Conservation (phyloP, 1,140 invertebrate genomes). For the Caenorhabditis briggsae region DNA sequence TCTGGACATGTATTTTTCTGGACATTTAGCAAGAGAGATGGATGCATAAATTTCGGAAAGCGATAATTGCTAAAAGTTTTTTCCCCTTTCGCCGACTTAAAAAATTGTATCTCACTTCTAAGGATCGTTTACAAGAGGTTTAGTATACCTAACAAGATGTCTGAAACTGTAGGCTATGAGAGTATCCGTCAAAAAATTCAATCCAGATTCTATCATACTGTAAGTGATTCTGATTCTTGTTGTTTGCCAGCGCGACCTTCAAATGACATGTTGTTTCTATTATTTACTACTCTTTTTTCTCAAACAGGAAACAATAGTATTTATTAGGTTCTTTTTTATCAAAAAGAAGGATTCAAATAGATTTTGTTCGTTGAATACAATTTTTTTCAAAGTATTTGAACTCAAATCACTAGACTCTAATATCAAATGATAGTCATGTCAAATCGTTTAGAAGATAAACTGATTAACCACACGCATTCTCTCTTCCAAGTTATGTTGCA, state of each 20-base stretch:
- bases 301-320: background rate
- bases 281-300: background rate
- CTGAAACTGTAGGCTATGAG: background rate
- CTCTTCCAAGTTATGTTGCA: background rate
- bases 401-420: background rate
- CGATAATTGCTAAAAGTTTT: constrained; percentile 26
- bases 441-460: constrained; percentile 30
- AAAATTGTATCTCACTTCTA: background rate
- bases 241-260: constrained; percentile 54
- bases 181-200: constrained; percentile 13
- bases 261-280: constrained; percentile 37
- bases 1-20: background rate
- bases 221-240: constrained; percentile 35
- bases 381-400: background rate
- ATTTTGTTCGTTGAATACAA: background rate
- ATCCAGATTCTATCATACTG: constrained; percentile 4
- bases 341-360: background rate
- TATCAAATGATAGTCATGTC: background rate
- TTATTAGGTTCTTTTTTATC: background rate
- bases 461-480: constrained; percentile 1
- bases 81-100: background rate
- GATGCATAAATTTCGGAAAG: background rate
- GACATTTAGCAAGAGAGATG: background rate
- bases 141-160: background rate
- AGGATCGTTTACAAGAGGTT: background rate